A percentile compares a stretch with the other conserved stretches of the same genome.
Conservation (phyloP, 2,888 invertebrate genomes). For the Drosophila planitibia region DNA sequence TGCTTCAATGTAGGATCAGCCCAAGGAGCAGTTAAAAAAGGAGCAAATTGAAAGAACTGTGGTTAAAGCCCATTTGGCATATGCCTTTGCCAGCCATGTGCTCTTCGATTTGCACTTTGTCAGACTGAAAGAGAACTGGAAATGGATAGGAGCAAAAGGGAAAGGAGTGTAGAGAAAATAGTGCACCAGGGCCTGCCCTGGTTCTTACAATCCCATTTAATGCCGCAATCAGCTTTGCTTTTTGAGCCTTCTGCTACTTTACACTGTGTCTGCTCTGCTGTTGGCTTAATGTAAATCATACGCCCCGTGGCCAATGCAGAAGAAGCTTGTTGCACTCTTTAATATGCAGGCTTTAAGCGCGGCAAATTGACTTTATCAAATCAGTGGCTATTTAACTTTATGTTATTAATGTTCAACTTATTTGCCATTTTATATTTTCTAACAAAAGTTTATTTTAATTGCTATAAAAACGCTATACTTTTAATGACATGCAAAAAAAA, state of each 20-base stretch:
- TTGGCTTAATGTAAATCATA: constrained; percentile 66
- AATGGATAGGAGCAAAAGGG: constrained; percentile 1
- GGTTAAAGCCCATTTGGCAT: constrained; percentile 63
- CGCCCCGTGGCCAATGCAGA: constrained; percentile 43
- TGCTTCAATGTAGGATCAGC: not conserved
- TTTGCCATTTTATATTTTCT: not conserved
- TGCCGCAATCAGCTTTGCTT: constrained; percentile 75
- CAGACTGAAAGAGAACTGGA: not conserved
- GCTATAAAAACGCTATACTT: constrained; percentile 37
- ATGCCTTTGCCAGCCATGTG: constrained; percentile 41
- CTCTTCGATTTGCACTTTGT: constrained; percentile 65
- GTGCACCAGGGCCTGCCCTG: constrained; percentile 1
- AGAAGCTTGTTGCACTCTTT: constrained; percentile 38
- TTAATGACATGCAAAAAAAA: constrained; percentile 41
- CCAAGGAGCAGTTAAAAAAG: constrained; percentile 17
- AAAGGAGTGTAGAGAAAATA: not conserved
- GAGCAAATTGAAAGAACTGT: constrained; percentile 46
- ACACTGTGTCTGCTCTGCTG: constrained; percentile 35
- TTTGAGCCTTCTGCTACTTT: constrained; percentile 60
- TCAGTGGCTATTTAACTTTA: constrained; percentile 17
- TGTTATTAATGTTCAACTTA: not conserved
- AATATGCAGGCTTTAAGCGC: constrained; percentile 21
- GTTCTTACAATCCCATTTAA: constrained; percentile 67
- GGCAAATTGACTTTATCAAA: constrained; percentile 24
- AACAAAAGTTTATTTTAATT: constrained; percentile 41